Base-by-base conservation (phyloP, 2,113 vertebrate species). In the Struthidea cinerea region DNA sequence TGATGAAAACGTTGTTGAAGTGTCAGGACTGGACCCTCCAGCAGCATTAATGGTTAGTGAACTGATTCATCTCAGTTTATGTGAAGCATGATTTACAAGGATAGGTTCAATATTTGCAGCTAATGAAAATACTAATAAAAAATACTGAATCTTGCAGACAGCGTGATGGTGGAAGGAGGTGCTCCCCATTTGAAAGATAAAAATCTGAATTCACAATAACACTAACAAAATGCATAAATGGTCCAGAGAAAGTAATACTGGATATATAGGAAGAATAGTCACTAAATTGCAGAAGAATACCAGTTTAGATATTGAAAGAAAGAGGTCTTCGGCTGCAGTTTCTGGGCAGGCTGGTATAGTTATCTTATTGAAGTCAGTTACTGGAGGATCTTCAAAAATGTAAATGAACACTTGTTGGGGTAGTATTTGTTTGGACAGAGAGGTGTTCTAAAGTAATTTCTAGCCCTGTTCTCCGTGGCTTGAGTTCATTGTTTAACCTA, bases 1-100 rank as follows among this genome's bases (percentile, higher is more conserved):
- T 18, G 99, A 99, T 81, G 98, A 99, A 52, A 99, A 98, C 9
- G 6, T 97, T 57, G 99, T 99, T 2, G 97, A 99, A 49, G 98
- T 99, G 16, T 99, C 98, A 39, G 99, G 99, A 88, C 80, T 90
- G 89, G 98, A 99, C 88, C 97, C 98, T 37, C 99, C 99, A 16
- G 96, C 96, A 61, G 98, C 99, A 11, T 98, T 99, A 86, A 67
- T 98, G 98, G 99, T 99, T 65, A 97, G 98, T 98, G 15, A 85
- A 44, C 18, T 73, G 14, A 2, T 55, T 47, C 9, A n/a, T 76
- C 6, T 76, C 4, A 5, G 14, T 64, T 64, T 39, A 15, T 56
- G 6, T 84, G 47, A 17, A 67, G 5, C 1, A 1, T 65, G 28
- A 41, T 73, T 87, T 70, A 37, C 10, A 37, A 5, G 4, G 11